These are phyloP conservation scores for Leptopilina boulardi DNA, from an alignment of 1,140 invertebrate genomes.

Conservation along the genomic window DNA sequence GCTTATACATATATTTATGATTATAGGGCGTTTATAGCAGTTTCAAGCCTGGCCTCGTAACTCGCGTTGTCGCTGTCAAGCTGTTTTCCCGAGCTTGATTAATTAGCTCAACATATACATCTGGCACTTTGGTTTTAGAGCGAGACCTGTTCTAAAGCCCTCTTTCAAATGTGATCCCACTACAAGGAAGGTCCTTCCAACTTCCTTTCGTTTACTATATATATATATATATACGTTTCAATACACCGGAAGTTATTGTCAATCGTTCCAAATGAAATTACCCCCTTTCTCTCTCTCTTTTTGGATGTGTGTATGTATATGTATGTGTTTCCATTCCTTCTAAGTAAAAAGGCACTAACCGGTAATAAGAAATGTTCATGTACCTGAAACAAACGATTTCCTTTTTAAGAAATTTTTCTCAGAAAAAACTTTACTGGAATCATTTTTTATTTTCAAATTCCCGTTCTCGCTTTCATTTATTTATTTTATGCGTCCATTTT, in stretches of 20 bases:
- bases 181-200: neutral
- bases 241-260: conserved; percentile 24
- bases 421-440: neutral
- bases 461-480: neutral
- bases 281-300: neutral
- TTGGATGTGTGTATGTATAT: too few species aligned
- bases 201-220: neutral
- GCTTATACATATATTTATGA: conserved; percentile 31
- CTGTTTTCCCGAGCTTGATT: conserved; percentile 28
- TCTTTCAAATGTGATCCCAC: conserved; percentile 3
- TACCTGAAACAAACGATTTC: conserved; percentile 26
- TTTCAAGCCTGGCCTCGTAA: conserved; percentile 31
- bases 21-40: conserved; percentile 32
- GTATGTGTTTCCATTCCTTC: neutral
- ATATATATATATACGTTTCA: neutral
- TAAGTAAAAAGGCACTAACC: neutral
- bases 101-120: neutral
- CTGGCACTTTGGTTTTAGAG: conserved; percentile 19
- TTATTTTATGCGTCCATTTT: neutral
- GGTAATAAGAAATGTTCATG: conserved; percentile 23
- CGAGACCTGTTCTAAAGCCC: conserved; percentile 3
- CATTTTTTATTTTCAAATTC: neutral
- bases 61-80: conserved; percentile 31
- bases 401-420: neutral
- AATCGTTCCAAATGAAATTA: conserved; percentile 2